Conservation (phyloP, 2,113 vertebrate genomes). For the Lepus timidus region DNA sequence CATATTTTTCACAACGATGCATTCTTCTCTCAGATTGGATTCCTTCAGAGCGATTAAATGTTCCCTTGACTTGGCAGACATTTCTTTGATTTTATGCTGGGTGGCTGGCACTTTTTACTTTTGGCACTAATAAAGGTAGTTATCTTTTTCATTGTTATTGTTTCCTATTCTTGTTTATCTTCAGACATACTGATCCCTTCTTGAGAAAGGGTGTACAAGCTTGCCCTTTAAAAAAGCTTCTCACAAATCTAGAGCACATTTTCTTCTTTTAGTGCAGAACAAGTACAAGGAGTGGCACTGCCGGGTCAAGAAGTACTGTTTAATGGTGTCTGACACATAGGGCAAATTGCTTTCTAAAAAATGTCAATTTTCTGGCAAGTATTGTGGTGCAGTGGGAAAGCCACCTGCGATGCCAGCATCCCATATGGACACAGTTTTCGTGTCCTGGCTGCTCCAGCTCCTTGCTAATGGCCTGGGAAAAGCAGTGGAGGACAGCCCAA, state of each 20-base stretch:
- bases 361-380: not conserved
- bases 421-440: too few species aligned
- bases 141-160: not conserved
- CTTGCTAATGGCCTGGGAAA: too few species aligned
- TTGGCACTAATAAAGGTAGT: not conserved
- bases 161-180: not conserved
- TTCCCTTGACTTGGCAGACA: not conserved
- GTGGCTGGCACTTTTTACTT: not conserved
- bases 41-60: not conserved
- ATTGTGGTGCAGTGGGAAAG: too few species aligned
- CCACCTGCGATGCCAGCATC: too few species aligned
- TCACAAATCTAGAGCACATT: not conserved
- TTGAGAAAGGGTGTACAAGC: not conserved
- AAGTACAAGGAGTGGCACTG: not conserved
- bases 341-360: slow-evolving; percentile 3
- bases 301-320: not conserved
- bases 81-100: not conserved
- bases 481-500: too few species aligned
- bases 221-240: not conserved
- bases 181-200: not conserved
- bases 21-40: not conserved
- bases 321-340: not conserved
- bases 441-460: too few species aligned
- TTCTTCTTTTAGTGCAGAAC: not conserved
- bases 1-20: not conserved